Evolutionary conservation across 2,888 invertebrate genomes (phyloP).

Genomic region (Vanessa cardui): DNA sequence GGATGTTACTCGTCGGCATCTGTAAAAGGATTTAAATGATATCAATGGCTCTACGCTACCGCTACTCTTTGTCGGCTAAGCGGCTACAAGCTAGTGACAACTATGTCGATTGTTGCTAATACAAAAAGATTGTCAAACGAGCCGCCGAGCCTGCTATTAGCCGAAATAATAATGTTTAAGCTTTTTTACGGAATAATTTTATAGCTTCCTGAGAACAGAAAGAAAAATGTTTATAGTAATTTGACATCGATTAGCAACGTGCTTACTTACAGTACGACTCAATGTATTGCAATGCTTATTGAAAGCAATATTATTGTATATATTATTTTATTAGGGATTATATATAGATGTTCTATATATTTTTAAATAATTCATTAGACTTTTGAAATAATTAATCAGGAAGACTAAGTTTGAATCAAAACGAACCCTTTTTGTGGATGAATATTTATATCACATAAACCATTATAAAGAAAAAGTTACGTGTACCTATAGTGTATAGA

Average conservation of each 20-base stretch:
- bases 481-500: slow-evolving; percentile 45
- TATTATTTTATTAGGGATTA: no score
- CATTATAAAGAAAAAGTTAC: slow-evolving; percentile 39
- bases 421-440: no score
- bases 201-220: neutral
- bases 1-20: slow-evolving; percentile 60
- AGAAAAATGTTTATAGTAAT: no score
- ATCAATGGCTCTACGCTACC: slow-evolving; percentile 79
- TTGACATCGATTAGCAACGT: no score
- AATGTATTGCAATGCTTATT: no score
- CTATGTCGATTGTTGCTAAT: slow-evolving; percentile 63
- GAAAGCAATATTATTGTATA: no score
- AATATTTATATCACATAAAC: slow-evolving; percentile 32
- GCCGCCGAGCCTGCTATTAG: slow-evolving; percentile 47
- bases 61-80: slow-evolving; percentile 72
- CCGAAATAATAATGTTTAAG: neutral
- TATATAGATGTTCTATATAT: no score
- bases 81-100: slow-evolving; percentile 58
- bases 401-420: no score
- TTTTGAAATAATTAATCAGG: neutral
- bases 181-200: neutral
- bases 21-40: slow-evolving; percentile 77
- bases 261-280: no score
- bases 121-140: slow-evolving; percentile 70
- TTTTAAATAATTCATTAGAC: neutral